Conservation (phyloP, 2,113 vertebrate species). For the Maccullochella peelii region DNA sequence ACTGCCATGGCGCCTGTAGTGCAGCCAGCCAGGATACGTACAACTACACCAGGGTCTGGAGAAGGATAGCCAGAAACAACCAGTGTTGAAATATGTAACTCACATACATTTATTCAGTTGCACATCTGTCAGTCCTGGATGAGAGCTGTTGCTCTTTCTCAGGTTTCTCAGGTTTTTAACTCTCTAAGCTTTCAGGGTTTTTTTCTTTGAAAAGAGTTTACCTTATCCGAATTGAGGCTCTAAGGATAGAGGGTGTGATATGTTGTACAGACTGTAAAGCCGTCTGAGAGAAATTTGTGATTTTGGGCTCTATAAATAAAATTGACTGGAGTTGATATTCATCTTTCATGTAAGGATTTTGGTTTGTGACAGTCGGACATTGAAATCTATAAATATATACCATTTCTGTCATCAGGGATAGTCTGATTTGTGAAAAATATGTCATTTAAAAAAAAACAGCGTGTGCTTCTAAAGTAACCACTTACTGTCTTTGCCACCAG, state of each 20-base stretch:
- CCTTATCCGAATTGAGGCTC: not conserved
- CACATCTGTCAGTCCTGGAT: not conserved
- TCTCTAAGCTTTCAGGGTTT: not conserved
- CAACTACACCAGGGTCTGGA: slow-evolving; percentile 77
- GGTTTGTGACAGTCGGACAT: not conserved
- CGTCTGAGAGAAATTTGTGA: not conserved
- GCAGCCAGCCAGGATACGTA: slow-evolving; percentile 87
- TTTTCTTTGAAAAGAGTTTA: too few species aligned
- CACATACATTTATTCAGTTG: not conserved
- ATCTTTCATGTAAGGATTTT: not conserved
- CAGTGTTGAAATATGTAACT: too few species aligned
- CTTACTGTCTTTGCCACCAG: slow-evolving; percentile 85
- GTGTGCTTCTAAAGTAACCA: not conserved
- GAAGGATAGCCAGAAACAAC: not conserved
- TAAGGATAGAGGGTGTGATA: not conserved
- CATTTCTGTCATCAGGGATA: not conserved
- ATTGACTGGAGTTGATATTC: not conserved
- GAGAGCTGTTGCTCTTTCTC: not conserved
- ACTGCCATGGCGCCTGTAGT: slow-evolving; percentile 89
- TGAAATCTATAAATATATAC: not conserved
- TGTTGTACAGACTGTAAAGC: not conserved
- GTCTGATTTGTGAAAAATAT: not conserved
- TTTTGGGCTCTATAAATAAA: not conserved
- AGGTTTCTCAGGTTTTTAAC: not conserved
- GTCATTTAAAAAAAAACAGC: not conserved